phyloP scores from a whole-genome alignment of 2,113 vertebrate species.

The Anguilla rostrata region DNA sequence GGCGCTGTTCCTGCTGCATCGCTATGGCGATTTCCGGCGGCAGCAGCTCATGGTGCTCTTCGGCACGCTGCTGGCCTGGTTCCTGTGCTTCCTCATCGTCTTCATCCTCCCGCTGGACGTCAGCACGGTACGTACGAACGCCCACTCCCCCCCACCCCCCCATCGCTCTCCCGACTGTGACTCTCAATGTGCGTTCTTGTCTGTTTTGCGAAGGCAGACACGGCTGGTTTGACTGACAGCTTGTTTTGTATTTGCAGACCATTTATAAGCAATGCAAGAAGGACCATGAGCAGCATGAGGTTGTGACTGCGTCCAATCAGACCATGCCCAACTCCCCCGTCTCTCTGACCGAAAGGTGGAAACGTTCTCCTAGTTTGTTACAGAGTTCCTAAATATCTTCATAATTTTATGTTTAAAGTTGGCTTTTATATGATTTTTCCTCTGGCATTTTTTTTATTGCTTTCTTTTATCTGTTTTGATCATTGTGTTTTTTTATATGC shows the following conservation, averaged over 20 bases:
- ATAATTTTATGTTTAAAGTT: no score
- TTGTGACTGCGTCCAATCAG: slow-evolving; percentile 24
- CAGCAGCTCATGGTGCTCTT: slow-evolving; percentile 88
- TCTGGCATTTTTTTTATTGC: no score
- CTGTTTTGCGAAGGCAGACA: not conserved
- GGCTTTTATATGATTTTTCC: no score
- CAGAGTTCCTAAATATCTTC: no score
- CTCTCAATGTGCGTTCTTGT: not conserved
- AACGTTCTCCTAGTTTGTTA: not conserved
- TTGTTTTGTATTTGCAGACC: slow-evolving; percentile 68
- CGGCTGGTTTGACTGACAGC: slow-evolving; percentile 2
- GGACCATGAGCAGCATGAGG: slow-evolving; percentile 41
- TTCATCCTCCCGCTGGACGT: slow-evolving; percentile 92
- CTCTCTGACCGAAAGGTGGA: slow-evolving; percentile 48
- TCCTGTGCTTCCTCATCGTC: slow-evolving; percentile 93
- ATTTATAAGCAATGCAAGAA: slow-evolving; percentile 86
- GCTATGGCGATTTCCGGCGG: slow-evolving; percentile 87
- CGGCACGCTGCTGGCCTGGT: slow-evolving; percentile 90
- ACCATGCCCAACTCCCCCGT: slow-evolving; percentile 22
- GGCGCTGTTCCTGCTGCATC: slow-evolving; percentile 85
- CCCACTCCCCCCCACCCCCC: not conserved
- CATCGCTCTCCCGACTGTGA: not conserved
- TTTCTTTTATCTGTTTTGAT: no score
- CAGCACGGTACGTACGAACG: slow-evolving; percentile 78
- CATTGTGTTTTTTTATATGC: no score